Evolutionary conservation across 2,113 vertebrate genomes (phyloP), one percentile per base, ranked within the genome.

Genomic region (Pontoporia blainvillei): DNA sequence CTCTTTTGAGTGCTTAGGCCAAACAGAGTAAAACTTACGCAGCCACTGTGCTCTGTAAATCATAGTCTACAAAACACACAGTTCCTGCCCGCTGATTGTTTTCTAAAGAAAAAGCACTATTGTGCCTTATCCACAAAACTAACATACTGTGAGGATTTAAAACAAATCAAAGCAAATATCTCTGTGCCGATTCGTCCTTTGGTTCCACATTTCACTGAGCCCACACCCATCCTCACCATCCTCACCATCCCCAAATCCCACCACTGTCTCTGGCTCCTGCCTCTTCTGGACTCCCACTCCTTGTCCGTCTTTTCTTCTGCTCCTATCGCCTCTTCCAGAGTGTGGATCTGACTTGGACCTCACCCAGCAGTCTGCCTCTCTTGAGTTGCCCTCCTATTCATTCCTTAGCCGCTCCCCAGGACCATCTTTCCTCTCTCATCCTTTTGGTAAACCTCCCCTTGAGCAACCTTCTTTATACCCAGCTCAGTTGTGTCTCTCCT

Each of bases 1-100:
- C 95, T 97, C 91, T 36, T 94, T 91, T 81, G 88, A 96, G 92
- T 46, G 36, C 41, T 91, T 67, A 23, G 91, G 85, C 81, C 95
- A 86, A 91, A 94, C 54, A 75, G 31, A 96, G 57, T 44, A 67
- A 92, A 96, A 73, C 21, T 79, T 52, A 59, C 2, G 29, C 88
- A 93, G 18, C 52, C 67, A 49, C 85, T 3, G 17, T 52, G 46
- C 11, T 73, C 96, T 95, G 25, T 46, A 97, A 98, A 97, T 94
- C 94, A 75, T 11, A 83, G 66, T 79, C 66, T 36, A 93, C 73
- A 84, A 81, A 92, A 82, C 61, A 87, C 10, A 54, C 0, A 10
- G 81, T 93, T 97, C 31, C 62, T 75, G 4, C 57, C 25, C 71
- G 34, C 14, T 34, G 2, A 85, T 69, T 52, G 69, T 94, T 90